Conservation (phyloP, 2,888 invertebrate species). For the Acleris emargana region DNA sequence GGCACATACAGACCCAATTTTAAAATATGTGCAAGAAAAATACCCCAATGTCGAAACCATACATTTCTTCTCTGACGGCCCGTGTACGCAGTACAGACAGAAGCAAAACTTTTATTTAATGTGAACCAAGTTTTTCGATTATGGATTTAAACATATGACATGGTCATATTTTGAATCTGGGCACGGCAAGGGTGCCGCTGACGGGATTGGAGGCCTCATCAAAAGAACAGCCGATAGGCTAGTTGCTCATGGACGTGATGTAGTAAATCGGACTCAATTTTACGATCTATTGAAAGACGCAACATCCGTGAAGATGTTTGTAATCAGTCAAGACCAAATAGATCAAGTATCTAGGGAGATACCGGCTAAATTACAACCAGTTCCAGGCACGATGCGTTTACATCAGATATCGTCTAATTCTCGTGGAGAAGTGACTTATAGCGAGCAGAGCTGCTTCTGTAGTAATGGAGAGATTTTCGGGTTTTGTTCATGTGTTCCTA, state of each 20-base stretch:
- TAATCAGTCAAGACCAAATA: slow-evolving; percentile 33
- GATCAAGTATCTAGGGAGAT: too few species aligned
- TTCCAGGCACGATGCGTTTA: slow-evolving; percentile 23
- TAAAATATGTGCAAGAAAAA: slow-evolving; percentile 24
- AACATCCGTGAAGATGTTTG: slow-evolving; percentile 34
- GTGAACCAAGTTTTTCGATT: slow-evolving; percentile 40
- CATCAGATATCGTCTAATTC: slow-evolving; percentile 35
- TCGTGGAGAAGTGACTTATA: slow-evolving; percentile 28
- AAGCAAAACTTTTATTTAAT: slow-evolving; percentile 53
- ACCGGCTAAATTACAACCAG: slow-evolving; percentile 31
- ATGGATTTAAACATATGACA: slow-evolving; percentile 32
- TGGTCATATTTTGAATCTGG: slow-evolving; percentile 37
- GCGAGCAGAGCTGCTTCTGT: slow-evolving; percentile 32
- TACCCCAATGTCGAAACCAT: slow-evolving; percentile 39
- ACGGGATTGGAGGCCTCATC: slow-evolving; percentile 36
- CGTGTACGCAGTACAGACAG: slow-evolving; percentile 42
- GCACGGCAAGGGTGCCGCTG: slow-evolving; percentile 41
- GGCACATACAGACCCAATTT: slow-evolving; percentile 9
- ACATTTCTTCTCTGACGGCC: slow-evolving; percentile 57
- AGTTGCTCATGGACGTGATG: slow-evolving; percentile 37
- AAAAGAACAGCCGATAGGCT: slow-evolving; percentile 37
- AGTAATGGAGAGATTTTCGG: slow-evolving; percentile 33
- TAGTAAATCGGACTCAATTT: slow-evolving; percentile 36
- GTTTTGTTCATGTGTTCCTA: slow-evolving; percentile 33
- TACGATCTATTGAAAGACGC: slow-evolving; percentile 34